These are phyloP conservation scores for Heliconius aoede DNA, from an alignment of 2,888 invertebrate species.

Conservation along the genomic window DNA sequence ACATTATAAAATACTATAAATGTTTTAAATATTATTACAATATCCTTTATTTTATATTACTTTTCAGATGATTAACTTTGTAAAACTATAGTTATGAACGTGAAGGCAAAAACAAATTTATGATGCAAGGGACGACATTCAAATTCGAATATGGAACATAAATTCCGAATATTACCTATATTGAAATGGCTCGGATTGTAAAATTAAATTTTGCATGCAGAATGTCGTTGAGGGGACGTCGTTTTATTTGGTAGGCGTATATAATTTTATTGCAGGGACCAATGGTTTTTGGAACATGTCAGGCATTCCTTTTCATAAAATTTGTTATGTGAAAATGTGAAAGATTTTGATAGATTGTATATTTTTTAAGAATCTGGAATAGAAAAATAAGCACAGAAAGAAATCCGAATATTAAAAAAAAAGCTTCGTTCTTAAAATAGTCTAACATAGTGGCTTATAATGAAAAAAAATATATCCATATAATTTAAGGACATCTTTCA, in stretches of 20 bases:
- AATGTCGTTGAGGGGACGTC: constrained; percentile 64
- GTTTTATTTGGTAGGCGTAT: constrained; percentile 83
- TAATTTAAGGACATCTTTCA: neutral
- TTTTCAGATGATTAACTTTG: constrained; percentile 36
- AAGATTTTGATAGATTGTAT: neutral
- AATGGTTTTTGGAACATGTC: constrained; percentile 79
- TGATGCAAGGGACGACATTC: constrained; percentile 66
- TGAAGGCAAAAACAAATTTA: constrained; percentile 64
- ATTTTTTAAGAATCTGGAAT: too few species aligned
- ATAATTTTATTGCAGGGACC: constrained; percentile 83
- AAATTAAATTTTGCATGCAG: constrained; percentile 84
- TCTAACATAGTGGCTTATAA: neutral
- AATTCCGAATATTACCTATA: constrained; percentile 82
- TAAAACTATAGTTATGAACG: constrained; percentile 47
- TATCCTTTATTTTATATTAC: constrained; percentile 9
- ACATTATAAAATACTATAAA: neutral
- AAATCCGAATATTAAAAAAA: neutral
- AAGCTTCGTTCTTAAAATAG: neutral
- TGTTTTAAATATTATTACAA: neutral
- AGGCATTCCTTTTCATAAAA: constrained; percentile 62
- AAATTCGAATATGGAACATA: constrained; percentile 78
- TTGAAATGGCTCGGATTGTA: constrained; percentile 79
- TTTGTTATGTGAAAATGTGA: constrained; percentile 3
- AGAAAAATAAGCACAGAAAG: too few species aligned
- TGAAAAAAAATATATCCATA: neutral